A percentile compares a stretch with the other conserved stretches of the same genome.
Evolutionary conservation across 2,797 vertebrate species (phyloP).

Genomic region (Trematomus bernacchii): DNA sequence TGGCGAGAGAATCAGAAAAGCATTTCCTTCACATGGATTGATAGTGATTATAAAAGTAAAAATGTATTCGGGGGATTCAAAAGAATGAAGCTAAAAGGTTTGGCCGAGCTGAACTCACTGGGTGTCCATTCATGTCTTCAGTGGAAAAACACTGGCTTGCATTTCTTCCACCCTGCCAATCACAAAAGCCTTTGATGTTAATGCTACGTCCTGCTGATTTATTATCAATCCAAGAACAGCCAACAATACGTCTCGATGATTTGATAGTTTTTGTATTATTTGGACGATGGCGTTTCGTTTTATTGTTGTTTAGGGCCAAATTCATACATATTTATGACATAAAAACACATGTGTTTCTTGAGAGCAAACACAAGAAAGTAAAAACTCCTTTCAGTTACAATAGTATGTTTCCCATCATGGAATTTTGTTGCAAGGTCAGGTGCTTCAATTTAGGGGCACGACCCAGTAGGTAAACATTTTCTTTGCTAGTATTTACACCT

Average conservation of each 20-base stretch:
- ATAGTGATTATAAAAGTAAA: conserved; percentile 14
- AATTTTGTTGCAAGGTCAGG: conserved; percentile 8
- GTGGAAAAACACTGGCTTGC: conserved; percentile 72
- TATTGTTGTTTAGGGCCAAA: not conserved
- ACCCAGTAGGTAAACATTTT: conserved; percentile 65
- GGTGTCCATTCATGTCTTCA: conserved; percentile 80
- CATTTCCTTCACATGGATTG: conserved; percentile 51
- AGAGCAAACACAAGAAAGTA: conserved; percentile 6
- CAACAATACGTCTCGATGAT: not conserved
- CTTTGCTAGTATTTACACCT: conserved; percentile 30
- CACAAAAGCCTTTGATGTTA: conserved; percentile 70
- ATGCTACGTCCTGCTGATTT: conserved; percentile 27
- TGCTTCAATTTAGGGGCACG: conserved; percentile 26
- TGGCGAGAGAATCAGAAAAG: conserved; percentile 27
- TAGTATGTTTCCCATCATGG: not conserved
- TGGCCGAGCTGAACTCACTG: conserved; percentile 77
- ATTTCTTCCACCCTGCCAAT: conserved; percentile 78
- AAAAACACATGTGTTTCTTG: not conserved
- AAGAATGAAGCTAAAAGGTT: conserved; percentile 46
- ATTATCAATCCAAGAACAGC: conserved; percentile 11
- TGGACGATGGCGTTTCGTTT: not conserved
- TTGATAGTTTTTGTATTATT: not conserved
- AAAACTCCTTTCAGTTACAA: conserved; percentile 8
- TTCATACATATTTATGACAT: not conserved
- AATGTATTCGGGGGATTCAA: conserved; percentile 34